Evolutionary conservation across 1,140 invertebrate genomes (phyloP).

Genomic region (Temnothorax longispinosus): DNA sequence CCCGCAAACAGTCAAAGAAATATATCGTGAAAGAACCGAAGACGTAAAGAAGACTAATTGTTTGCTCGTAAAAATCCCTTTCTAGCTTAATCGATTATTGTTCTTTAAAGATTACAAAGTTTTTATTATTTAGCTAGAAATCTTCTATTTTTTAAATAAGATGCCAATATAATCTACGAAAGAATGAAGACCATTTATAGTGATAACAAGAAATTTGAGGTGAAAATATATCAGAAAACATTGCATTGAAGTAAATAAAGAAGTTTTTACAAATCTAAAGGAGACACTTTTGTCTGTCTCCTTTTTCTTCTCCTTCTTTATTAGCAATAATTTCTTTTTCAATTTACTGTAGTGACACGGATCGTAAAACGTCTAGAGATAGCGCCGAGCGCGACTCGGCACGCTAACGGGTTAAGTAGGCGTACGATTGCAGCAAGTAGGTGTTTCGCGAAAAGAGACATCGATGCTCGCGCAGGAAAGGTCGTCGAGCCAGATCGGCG

Average conservation of each 20-base stretch:
- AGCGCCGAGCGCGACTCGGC: background rate
- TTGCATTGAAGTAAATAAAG: background rate
- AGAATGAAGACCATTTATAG: background rate
- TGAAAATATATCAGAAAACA: background rate
- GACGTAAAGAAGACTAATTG: background rate
- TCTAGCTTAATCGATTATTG: background rate
- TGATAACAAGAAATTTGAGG: background rate
- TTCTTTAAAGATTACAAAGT: background rate
- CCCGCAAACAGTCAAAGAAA: background rate
- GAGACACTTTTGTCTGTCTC: background rate
- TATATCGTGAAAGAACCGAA: background rate
- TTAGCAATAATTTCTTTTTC: background rate
- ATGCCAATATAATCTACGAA: too few relatives aligned
- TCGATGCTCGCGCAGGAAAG: conserved; percentile 63
- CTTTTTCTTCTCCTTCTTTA: background rate
- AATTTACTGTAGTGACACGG: background rate
- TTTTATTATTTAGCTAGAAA: background rate
- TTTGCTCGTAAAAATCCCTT: background rate
- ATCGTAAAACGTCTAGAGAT: conserved; percentile 7
- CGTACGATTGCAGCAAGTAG: conserved; percentile 37
- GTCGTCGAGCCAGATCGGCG: conserved; percentile 59
- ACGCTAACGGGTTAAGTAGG: conserved; percentile 51
- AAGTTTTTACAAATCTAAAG: background rate
- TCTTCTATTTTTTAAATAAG: background rate
- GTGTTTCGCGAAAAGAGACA: conserved; percentile 62